phyloP scores from a whole-genome alignment of 1,140 invertebrate species.

The Drosophila baimaii region DNA sequence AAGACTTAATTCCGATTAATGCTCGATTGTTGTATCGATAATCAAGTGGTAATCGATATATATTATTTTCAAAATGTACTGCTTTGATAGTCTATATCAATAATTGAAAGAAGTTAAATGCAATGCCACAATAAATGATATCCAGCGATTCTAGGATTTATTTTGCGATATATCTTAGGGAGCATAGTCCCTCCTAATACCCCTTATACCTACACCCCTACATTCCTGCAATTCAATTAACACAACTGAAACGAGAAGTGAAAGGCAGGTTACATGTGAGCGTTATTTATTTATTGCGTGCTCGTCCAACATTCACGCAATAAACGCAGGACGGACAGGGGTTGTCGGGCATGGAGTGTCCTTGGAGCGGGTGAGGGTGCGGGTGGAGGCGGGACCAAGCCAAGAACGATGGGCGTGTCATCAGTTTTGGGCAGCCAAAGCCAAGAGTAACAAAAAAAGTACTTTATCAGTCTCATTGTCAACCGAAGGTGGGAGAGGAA shows the following conservation, averaged over 20 bases:
- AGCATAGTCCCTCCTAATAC: not conserved
- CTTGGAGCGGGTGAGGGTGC: not conserved
- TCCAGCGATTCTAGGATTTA: accelerated
- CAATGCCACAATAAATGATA: too few relatives aligned
- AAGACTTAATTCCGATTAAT: too few relatives aligned
- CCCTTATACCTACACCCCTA: not conserved
- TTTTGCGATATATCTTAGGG: not conserved
- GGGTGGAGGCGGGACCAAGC: not conserved
- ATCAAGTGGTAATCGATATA: too few relatives aligned
- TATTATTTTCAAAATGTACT: not conserved
- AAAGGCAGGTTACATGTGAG: constrained; percentile 65
- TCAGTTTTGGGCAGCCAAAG: constrained; percentile 29
- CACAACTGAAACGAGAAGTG: constrained; percentile 26
- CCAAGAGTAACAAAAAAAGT: constrained; percentile 20
- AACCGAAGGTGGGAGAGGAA: not conserved
- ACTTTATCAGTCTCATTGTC: constrained; percentile 47
- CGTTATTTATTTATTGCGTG: constrained; percentile 83
- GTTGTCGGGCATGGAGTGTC: not conserved
- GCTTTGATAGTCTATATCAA: not conserved
- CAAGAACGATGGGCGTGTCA: constrained; percentile 47
- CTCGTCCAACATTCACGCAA: constrained; percentile 61
- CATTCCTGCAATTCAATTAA: constrained; percentile 65
- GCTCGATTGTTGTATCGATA: too few relatives aligned
- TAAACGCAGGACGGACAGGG: constrained; percentile 17
- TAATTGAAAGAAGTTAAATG: not conserved